Evolutionary conservation across 2,888 invertebrate genomes (phyloP), one percentile per base, ranked within the genome.

Genomic region (Neelides folsomi): DNA sequence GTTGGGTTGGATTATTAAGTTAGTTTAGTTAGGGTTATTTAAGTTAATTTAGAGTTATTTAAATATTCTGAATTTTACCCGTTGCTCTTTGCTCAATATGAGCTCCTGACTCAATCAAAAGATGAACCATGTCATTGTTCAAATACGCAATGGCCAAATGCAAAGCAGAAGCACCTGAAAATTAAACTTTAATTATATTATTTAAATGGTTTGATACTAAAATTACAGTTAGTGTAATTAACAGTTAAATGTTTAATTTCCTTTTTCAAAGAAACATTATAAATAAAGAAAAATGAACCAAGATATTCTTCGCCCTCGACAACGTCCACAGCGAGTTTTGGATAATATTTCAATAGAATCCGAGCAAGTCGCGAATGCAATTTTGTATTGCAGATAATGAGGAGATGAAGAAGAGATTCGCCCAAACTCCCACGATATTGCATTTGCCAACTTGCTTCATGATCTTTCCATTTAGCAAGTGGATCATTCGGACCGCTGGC

Each of bases 221-320:
- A 27, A 27, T n/a, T n/a, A n/a, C n/a, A n/a, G n/a, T n/a, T n/a
- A n/a, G n/a, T n/a, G n/a, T n/a, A n/a, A n/a, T n/a, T n/a, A n/a
- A n/a, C n/a, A n/a, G n/a, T n/a, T n/a, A n/a, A n/a, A n/a, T n/a
- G n/a, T n/a, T n/a, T n/a, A n/a, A n/a, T n/a, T n/a, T n/a, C n/a
- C n/a, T n/a, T n/a, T n/a, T n/a, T n/a, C n/a, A n/a, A n/a, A n/a
- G n/a, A n/a, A n/a, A n/a, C n/a, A n/a, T n/a, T n/a, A n/a, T n/a
- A n/a, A n/a, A n/a, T n/a, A n/a, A n/a, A n/a, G n/a, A n/a, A n/a
- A n/a, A n/a, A n/a, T 20, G 16, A 70, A 82, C 88, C 94, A 68
- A 92, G 79, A 73, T 95, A 95, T 73, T 97, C 95, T 71, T 94
- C 93, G 0, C 94, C 94, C 73, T 97, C 93, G 51, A 97, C 94